Conservation (phyloP, 2,113 vertebrate genomes). For the Salvelinus sp. region DNA sequence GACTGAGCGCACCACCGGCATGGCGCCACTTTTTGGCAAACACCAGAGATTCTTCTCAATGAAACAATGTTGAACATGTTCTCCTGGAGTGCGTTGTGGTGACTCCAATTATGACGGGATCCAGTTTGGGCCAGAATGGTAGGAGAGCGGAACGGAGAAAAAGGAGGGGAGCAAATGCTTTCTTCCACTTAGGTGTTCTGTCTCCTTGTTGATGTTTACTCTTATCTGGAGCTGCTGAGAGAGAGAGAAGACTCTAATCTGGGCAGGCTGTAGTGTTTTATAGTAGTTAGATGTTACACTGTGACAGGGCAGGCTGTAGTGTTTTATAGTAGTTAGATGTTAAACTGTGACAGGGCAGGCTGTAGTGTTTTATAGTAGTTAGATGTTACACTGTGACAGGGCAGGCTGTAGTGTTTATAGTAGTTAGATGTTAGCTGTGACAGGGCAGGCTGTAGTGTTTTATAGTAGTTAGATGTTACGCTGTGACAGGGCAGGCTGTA, state of each 20-base stretch:
- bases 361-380: no score
- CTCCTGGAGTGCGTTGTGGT: slow-evolving; percentile 31
- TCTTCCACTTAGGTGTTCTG: slow-evolving; percentile 40
- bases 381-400: no score
- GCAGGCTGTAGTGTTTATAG: no score
- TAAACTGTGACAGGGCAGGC: no score
- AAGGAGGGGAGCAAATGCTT: slow-evolving; percentile 16
- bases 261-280: no score
- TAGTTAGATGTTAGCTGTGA: no score
- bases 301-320: no score
- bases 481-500: no score
- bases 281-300: no score
- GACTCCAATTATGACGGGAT: slow-evolving; percentile 19
- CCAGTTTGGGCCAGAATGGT: background rate
- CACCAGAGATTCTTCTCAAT: slow-evolving; percentile 38
- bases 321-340: no score
- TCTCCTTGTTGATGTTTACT: slow-evolving; percentile 40
- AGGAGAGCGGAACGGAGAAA: slow-evolving; percentile 8
- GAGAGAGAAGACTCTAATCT: background rate
- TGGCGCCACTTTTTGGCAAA: slow-evolving; percentile 52
- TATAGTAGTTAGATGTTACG: no score
- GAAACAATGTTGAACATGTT: slow-evolving; percentile 63
- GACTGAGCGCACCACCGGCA: slow-evolving; percentile 55
- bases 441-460: no score
- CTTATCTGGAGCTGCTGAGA: background rate